Conservation (phyloP, 1,140 invertebrate genomes). For the Pogonognathellus flavescens region DNA sequence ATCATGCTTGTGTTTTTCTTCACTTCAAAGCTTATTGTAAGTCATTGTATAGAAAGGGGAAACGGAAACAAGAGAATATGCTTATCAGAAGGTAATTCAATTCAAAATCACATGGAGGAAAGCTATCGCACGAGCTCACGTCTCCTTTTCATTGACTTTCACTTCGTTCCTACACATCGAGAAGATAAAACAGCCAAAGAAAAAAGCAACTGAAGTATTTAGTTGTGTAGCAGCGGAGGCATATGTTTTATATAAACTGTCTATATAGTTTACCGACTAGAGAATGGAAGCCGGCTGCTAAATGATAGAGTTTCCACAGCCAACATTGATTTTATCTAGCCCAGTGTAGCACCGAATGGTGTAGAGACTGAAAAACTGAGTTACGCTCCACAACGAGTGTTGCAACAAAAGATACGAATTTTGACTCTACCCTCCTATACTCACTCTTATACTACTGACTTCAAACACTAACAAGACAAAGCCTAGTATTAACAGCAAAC, state of each 20-base stretch:
- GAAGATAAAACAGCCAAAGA: constrained; percentile 20
- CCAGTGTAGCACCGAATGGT: neutral
- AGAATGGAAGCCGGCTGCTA: neutral
- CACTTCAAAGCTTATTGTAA: neutral
- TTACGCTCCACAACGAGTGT: neutral
- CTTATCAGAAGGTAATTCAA: constrained; percentile 38
- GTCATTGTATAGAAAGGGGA: neutral
- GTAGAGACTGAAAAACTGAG: neutral
- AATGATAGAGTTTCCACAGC: neutral
- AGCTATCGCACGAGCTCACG: constrained; percentile 35
- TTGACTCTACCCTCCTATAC: neutral
- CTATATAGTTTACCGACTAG: neutral
- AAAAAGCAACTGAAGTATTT: constrained; percentile 31
- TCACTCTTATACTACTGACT: neutral
- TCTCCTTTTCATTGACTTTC: constrained; percentile 37
- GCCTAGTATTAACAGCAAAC: neutral
- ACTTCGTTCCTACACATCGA: neutral
- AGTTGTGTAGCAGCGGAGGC: neutral
- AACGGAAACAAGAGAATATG: neutral
- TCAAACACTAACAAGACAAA: neutral
- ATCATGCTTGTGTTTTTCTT: neutral
- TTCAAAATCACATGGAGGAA: constrained; percentile 8
- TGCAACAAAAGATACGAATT: neutral
- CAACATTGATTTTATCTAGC: constrained; percentile 30
- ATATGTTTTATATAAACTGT: neutral